Conservation (phyloP, 2,888 invertebrate genomes). For the Nebria salina region DNA sequence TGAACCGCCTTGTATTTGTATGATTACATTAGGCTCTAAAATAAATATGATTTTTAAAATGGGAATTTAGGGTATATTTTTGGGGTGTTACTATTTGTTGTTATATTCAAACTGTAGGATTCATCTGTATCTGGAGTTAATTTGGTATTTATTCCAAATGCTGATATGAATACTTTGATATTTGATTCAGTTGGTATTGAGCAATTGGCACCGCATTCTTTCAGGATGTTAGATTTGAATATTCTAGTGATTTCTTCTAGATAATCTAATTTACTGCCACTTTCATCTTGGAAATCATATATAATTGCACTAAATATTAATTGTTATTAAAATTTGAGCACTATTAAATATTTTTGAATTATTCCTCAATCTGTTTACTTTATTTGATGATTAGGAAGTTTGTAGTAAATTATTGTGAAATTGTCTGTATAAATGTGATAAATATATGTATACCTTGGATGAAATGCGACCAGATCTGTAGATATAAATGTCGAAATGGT, state of each 20-base stretch:
- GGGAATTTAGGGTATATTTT: background rate
- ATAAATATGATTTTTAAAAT: constrained; percentile 14
- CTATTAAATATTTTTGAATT: too few relatives aligned
- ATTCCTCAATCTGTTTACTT: too few relatives aligned
- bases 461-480: constrained; percentile 64
- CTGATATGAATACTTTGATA: constrained; percentile 68
- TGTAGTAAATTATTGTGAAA: background rate
- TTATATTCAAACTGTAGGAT: constrained; percentile 71
- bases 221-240: constrained; percentile 66
- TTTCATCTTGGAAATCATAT: constrained; percentile 66
- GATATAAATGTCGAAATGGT: constrained; percentile 63
- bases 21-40: constrained; percentile 6
- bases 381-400: too few relatives aligned
- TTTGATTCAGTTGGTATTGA: constrained; percentile 64
- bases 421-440: constrained; percentile 55
- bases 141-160: constrained; percentile 63
- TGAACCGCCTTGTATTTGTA: constrained; percentile 63
- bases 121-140: constrained; percentile 77
- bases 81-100: constrained; percentile 64
- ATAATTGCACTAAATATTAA: constrained; percentile 49
- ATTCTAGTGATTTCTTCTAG: constrained; percentile 67
- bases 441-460: constrained; percentile 63
- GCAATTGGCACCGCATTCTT: constrained; percentile 68
- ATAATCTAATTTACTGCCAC: constrained; percentile 63
- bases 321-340: background rate